Evolutionary conservation across 2,113 vertebrate species (phyloP), one percentile per base, ranked within the genome.

Genomic region (Chloropsis hardwickii): DNA sequence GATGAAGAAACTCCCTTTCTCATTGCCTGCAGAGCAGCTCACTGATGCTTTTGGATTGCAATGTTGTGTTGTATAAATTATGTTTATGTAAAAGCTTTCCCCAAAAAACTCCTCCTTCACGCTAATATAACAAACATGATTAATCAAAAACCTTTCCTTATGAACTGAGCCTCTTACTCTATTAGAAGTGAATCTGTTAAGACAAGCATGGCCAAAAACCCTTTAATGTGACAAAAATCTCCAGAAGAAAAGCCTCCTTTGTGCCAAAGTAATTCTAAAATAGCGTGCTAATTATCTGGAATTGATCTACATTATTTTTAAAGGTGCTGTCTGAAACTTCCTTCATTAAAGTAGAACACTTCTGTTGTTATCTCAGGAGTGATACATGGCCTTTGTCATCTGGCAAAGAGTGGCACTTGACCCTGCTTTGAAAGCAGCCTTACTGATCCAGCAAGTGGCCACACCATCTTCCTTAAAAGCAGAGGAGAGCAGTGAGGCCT

Each of bases 81-180:
- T 86, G 69, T 92, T 93, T 91, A 82, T 88, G 67, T 83, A 86
- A 95, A 95, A 53, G n/a, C 37, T 62, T 62, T 35, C 14, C 37
- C 14, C 1, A 9, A 22, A 72, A 60, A 20, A 9, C 18, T 62
- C 39, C 51, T 90, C 47, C 53, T 74, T 92, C 61, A 27, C 64
- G 67, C 40, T 96, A 57, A 50, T 91, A 37, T 20, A 83, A 42
- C n/a, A 81, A 90, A 83, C 40, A 78, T 44, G 79, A 78, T 83
- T 78, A 86, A 88, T 58, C 50, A 72, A 76, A 87, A 81, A 9
- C 31, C 15, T 88, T 82, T 81, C 47, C 50, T 70, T 51, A 44
- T 17, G 40, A 81, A 84, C 71, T 5, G 4, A 96, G 56, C 40
- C 27, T 82, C 50, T 92, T 80, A 25, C 1, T 86, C n/a, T 58